Base-by-base conservation (phyloP, 2,888 invertebrate genomes). In the Machimus atricapillus region DNA sequence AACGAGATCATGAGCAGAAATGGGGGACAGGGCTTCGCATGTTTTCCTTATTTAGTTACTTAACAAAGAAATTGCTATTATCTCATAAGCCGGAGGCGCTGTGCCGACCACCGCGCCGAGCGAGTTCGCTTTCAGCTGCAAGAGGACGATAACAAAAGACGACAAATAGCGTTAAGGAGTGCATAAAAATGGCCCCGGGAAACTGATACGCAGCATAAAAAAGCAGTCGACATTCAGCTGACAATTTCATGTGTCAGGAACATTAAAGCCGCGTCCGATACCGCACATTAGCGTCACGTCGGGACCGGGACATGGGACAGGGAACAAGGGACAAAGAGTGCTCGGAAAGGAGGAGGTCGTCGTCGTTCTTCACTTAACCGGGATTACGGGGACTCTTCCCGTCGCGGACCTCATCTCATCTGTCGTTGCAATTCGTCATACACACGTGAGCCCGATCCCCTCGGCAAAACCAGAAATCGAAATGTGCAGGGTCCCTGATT, bases 371-470 rank as follows among this genome's bases (percentile, higher is more conserved):
- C 82, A 66, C 27, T 66, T 66, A 16, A 19, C 56, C 52, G 82
- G 56, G 58, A 82, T 82, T 58, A 82, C 34, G 82, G 82, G 66
- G 82, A 82, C 31, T 31, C 52, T 81, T 81, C 82, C 82, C n/a
- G 52, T 31, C 56, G 81, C 52, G 79, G 43, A 79, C 85, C 81
- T 85, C 83, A 83, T 40, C 81, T 85, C 83, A 83, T 40, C 73
- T 88, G 86, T 85, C 85, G 46, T 6, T 40, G 34, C 58, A 85
- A 88, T 88, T 88, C 88, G 88, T 87, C 87, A 88, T 81, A 88
- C 88, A 87, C 88, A 88, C 85, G 87, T 87, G 88, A 79, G 73
- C 81, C 52, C 66, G 58, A 66, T 66, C 82, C 81, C 66, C 66
- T 66, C 27, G 23, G 27, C 27, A 66, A 66, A 66, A 3, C 66